Base-by-base conservation (phyloP, 1,140 invertebrate species). In the Macrobrachium rosenbergii region DNA sequence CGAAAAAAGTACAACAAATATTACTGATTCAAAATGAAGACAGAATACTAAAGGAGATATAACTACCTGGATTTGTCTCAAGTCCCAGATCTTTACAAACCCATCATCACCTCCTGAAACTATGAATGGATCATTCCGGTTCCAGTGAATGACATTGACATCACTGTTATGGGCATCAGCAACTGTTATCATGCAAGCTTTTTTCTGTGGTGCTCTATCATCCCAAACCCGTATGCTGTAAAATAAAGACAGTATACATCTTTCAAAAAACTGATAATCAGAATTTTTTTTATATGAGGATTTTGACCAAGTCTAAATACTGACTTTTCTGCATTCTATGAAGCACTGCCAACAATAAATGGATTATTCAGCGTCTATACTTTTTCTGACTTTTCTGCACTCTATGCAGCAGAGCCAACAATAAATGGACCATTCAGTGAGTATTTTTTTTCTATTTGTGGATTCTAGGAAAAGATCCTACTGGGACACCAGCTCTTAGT, bases 121-220 rank as follows among this genome's bases (percentile, higher is more conserved):
- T 90, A 99, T 96, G 90, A 98, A 97, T 8, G 96, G 96, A 92
- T 99, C 98, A 90, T 94, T 95, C 88, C 92, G 94, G 92, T 99
- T 99, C 99, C 99, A 99, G 88, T 96, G 96, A 89, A 99, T 97
- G 2, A 99, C 99, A 93, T 99, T 99, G 0, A 99, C 94, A 93
- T 99, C 99, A 89, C 94, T 95, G 78, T 95, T 93, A 92, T 99
- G 99, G 58, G 98, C 96, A 90, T 97, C 94, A 83, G 94, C 93
- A 75, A 95, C 94, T n/a, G 96, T 96, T 52, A 99, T 91, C 95
- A 99, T 99, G 91, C 97, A 98, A 0, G 98, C 97, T 91, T 98
- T 97, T 67, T 94, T 94, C 0, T 97, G 96, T 72, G 95, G 93
- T 28, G 94, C 95, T 92, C 98, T 94, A 28, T 94, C 95, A 92